These are phyloP conservation scores for Oeneis ivallda DNA, from an alignment of 2,888 invertebrate genomes.

Conservation along the genomic window DNA sequence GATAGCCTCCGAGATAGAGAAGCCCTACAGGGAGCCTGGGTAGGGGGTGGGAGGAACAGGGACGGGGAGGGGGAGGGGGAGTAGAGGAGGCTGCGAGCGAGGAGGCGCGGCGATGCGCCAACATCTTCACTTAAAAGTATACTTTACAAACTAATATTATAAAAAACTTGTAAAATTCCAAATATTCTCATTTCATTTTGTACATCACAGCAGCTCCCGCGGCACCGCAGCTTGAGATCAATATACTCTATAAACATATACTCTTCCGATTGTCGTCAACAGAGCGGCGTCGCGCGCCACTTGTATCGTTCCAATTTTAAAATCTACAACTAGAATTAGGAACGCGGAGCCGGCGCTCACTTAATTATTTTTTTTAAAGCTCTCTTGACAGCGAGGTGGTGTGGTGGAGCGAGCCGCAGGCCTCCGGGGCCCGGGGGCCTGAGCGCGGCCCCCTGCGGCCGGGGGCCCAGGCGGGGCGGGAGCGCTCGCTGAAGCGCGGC, in stretches of 20 bases:
- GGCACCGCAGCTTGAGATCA: constrained; percentile 75
- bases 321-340: constrained; percentile 73
- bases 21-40: constrained; percentile 41
- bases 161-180: constrained; percentile 81
- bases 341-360: constrained; percentile 50
- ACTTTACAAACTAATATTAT: constrained; percentile 78
- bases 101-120: constrained; percentile 55
- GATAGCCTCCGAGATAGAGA: too few relatives aligned
- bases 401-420: constrained; percentile 37
- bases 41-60: constrained; percentile 50
- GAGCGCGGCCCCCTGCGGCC: neutral
- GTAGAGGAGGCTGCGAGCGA: constrained; percentile 63
- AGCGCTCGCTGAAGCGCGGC: constrained; percentile 51
- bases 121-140: constrained; percentile 77
- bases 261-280: constrained; percentile 67
- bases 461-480: neutral
- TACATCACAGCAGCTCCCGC: constrained; percentile 78
- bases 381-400: constrained; percentile 54
- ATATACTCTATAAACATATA: constrained; percentile 75
- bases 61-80: constrained; percentile 43
- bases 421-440: neutral
- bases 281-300: constrained; percentile 61
- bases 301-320: constrained; percentile 68
- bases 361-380: constrained; percentile 65
- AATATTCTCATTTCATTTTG: constrained; percentile 77